Conservation (phyloP, 2,797 vertebrate species). For the Prunella strophiata region DNA sequence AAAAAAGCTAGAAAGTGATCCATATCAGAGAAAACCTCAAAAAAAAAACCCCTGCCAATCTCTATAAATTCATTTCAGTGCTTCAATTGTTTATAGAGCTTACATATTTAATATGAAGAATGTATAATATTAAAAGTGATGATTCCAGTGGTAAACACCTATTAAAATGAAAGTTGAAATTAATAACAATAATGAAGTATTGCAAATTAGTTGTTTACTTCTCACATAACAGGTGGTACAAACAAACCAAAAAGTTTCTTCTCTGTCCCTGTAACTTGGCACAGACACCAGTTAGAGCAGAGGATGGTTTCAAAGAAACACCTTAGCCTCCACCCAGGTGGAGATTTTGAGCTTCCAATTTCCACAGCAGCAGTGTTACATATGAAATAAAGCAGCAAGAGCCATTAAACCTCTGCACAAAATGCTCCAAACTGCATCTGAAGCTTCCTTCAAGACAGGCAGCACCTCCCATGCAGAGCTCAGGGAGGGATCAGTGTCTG, state of each 20-base stretch:
- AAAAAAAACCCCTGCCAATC: background rate
- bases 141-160: background rate
- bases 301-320: background rate
- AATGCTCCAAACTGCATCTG: background rate
- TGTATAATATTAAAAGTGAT: background rate
- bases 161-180: background rate
- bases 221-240: background rate
- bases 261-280: background rate
- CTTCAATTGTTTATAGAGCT: background rate
- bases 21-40: background rate
- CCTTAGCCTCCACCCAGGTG: background rate
- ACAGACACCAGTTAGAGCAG: background rate
- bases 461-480: background rate
- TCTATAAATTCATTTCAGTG: background rate
- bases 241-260: background rate
- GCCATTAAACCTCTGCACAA: background rate
- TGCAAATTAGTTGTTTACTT: background rate
- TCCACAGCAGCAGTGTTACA: rapidly evolving
- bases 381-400: background rate
- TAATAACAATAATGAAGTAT: background rate
- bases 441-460: background rate
- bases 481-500: background rate
- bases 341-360: background rate
- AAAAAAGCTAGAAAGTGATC: background rate
- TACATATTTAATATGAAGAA: background rate